A percentile compares a stretch with the other conserved stretches of the same genome.
Conservation (phyloP, 2,888 invertebrate genomes). For the Drosophila algonquin region DNA sequence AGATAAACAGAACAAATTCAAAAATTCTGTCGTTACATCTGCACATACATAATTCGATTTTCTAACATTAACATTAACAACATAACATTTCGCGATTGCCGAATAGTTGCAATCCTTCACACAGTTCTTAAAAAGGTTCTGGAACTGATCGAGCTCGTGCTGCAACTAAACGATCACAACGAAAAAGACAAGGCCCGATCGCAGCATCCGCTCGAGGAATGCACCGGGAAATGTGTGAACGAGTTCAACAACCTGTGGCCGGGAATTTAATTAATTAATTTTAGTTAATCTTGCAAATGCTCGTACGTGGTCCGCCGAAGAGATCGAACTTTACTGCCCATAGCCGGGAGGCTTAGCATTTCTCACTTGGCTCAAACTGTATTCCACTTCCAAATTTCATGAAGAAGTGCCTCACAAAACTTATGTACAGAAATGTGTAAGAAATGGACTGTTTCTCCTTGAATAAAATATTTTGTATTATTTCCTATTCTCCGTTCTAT, state of each 20-base stretch:
- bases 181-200: no score
- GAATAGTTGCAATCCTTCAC: constrained; percentile 1
- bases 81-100: constrained; percentile 63
- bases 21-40: constrained; percentile 5
- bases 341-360: constrained; percentile 2
- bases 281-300: constrained; percentile 70
- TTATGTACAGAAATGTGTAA: neutral
- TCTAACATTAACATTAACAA: no score
- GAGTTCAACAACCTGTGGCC: constrained; percentile 76
- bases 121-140: no score
- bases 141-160: no score
- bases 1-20: constrained; percentile 2
- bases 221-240: constrained; percentile 80
- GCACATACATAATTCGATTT: constrained; percentile 36
- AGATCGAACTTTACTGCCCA: constrained; percentile 40
- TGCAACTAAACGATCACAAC: no score
- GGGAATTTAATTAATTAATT: no score
- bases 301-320: constrained; percentile 69
- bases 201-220: no score
- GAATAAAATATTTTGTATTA: no score
- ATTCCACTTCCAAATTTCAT: neutral
- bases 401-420: no score
- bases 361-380: no score
- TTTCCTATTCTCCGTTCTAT: no score
- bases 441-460: no score